Evolutionary conservation across 2,888 invertebrate species (phyloP).

Genomic region (Ferrisia virgata): DNA sequence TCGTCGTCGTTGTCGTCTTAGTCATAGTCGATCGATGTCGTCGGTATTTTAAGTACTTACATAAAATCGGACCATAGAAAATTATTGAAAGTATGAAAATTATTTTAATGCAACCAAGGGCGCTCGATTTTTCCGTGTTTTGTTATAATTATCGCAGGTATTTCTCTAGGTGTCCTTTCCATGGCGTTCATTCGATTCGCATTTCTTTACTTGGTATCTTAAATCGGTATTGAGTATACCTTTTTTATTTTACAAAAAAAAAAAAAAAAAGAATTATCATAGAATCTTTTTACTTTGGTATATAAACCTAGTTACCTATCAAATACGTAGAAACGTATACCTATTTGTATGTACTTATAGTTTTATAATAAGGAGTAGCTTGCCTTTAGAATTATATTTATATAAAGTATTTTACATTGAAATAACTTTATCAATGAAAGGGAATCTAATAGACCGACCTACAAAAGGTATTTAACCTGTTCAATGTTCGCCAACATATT

Average conservation of each 20-base stretch:
- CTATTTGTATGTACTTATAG: neutral
- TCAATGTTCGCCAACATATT: neutral
- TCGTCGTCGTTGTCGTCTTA: too few relatives aligned
- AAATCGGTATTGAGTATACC: too few relatives aligned
- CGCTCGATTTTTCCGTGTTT: neutral
- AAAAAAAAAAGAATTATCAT: too few relatives aligned
- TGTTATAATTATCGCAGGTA: slow-evolving; percentile 9
- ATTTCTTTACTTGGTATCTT: slow-evolving; percentile 8
- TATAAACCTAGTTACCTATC: too few relatives aligned
- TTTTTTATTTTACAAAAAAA: too few relatives aligned
- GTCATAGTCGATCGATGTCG: too few relatives aligned
- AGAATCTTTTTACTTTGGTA: too few relatives aligned
- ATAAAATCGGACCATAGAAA: neutral
- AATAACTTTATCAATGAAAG: neutral
- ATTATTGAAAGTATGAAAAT: neutral
- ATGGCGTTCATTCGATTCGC: neutral
- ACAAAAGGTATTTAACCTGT: neutral
- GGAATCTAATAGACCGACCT: neutral
- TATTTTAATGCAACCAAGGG: neutral
- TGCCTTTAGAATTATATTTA: neutral
- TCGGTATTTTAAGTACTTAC: too few relatives aligned
- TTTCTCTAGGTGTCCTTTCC: neutral
- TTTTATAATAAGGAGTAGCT: neutral
- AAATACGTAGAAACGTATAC: too few relatives aligned
- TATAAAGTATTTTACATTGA: neutral